phyloP scores from a whole-genome alignment of 2,888 invertebrate species.

The Tipula lateralis region DNA sequence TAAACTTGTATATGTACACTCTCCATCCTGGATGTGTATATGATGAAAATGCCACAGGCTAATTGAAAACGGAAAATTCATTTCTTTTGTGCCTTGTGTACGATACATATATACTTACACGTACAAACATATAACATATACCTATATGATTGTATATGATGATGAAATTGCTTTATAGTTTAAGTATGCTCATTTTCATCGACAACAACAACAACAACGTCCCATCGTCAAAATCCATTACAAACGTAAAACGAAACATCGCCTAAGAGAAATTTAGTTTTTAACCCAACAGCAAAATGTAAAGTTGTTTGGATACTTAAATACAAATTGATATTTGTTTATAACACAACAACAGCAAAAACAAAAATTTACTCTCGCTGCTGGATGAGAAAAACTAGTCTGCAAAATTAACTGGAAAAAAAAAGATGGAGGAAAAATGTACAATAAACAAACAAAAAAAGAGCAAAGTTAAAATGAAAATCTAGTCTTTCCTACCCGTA shows the following conservation, averaged over 20 bases:
- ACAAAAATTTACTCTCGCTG: not conserved
- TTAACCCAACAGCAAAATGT: conserved; percentile 11
- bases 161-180: conserved; percentile 11
- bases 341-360: not conserved
- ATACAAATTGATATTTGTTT: conserved; percentile 24
- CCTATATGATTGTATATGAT: not conserved
- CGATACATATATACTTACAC: not conserved
- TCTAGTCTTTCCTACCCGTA: not conserved
- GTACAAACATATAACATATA: not conserved
- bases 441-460: not conserved
- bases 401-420: not conserved
- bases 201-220: not conserved
- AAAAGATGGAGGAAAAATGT: not conserved
- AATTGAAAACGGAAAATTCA: not conserved
- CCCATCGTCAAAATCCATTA: conserved; percentile 3
- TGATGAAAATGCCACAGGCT: not conserved
- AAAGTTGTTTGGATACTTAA: conserved; percentile 11
- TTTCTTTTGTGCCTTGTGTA: not conserved
- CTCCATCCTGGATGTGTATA: not conserved
- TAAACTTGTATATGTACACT: not conserved
- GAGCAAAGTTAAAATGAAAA: conserved; percentile 15
- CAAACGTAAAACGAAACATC: not conserved
- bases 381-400: conserved; percentile 19
- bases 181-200: conserved; percentile 19
- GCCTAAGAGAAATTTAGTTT: conserved; percentile 24